These are phyloP conservation scores for Leiothrix lutea DNA, from an alignment of 2,113 vertebrate species.

Conservation along the genomic window DNA sequence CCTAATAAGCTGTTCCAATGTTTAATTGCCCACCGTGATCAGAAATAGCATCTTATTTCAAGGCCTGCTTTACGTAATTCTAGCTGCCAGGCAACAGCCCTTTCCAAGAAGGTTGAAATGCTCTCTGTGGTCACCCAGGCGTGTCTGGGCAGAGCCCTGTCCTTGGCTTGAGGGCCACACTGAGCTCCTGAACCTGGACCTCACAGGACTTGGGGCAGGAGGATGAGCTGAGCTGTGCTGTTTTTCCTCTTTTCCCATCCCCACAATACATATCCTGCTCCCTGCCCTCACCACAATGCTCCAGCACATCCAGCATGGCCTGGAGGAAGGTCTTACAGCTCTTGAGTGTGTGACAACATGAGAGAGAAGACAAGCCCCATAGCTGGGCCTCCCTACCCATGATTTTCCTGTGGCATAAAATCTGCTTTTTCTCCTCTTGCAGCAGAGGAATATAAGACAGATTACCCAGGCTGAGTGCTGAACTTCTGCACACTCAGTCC, in stretches of 20 bases:
- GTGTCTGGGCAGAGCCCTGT: neutral
- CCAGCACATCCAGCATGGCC: neutral
- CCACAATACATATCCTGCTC: neutral
- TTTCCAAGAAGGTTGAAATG: conserved; percentile 7
- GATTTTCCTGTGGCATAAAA: neutral
- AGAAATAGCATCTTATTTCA: conserved; percentile 57
- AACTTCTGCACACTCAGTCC: neutral
- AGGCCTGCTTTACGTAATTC: conserved; percentile 22
- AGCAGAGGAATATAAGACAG: neutral
- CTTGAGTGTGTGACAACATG: neutral
- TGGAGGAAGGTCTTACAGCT: neutral
- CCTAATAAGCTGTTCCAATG: conserved; percentile 43
- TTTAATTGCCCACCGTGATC: conserved; percentile 36
- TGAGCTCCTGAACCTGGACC: neutral
- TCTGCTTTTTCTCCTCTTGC: neutral
- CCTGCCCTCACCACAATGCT: neutral
- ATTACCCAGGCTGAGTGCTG: neutral
- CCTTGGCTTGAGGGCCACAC: neutral
- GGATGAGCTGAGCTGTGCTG: neutral
- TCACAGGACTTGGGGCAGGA: neutral
- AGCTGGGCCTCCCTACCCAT: neutral
- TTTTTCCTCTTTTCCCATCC: neutral
- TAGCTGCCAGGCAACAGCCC: conserved; percentile 53
- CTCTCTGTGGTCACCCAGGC: neutral
- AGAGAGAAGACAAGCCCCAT: neutral